Percentiles rank a stretch among this genome's conserved stretches.
phyloP scores from a whole-genome alignment of 2,888 invertebrate genomes.

The Pyrocoelia pectoralis region DNA sequence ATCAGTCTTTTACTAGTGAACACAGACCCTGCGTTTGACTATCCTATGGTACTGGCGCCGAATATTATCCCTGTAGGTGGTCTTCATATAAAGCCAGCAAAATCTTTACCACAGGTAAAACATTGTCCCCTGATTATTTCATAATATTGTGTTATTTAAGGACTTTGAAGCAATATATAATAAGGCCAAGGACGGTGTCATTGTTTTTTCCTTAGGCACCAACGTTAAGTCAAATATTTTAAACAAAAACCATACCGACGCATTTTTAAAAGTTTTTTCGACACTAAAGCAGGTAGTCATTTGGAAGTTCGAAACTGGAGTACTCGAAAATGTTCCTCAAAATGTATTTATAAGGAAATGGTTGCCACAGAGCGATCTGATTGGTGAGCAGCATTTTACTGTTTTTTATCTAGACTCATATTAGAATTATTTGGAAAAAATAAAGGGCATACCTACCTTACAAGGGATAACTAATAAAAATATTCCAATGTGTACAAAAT shows the following conservation, averaged over 20 bases:
- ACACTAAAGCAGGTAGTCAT: constrained; percentile 52
- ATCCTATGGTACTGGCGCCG: constrained; percentile 49
- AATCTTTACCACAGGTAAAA: constrained; percentile 48
- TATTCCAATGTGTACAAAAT: background rate
- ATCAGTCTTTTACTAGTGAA: constrained; percentile 50
- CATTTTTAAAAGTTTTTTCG: constrained; percentile 49
- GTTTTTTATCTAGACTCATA: too few relatives aligned
- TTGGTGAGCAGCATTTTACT: constrained; percentile 43
- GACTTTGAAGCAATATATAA: constrained; percentile 42
- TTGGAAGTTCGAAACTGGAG: constrained; percentile 51
- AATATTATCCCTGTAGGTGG: constrained; percentile 56
- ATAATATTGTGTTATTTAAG: too few relatives aligned
- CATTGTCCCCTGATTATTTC: too few relatives aligned
- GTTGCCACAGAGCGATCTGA: constrained; percentile 55
- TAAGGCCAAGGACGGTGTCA: constrained; percentile 50
- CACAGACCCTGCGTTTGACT: constrained; percentile 47
- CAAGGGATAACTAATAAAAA: too few relatives aligned
- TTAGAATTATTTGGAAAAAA: too few relatives aligned
- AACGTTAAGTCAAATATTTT: constrained; percentile 46
- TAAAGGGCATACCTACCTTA: too few relatives aligned
- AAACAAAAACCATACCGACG: constrained; percentile 44
- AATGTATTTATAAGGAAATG: constrained; percentile 54
- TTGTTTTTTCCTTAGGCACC: constrained; percentile 55
- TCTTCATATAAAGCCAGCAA: constrained; percentile 48
- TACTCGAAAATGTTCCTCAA: constrained; percentile 46